Evolutionary conservation across 2,113 vertebrate species (phyloP).

Genomic region (Excalfactoria chinensis): DNA sequence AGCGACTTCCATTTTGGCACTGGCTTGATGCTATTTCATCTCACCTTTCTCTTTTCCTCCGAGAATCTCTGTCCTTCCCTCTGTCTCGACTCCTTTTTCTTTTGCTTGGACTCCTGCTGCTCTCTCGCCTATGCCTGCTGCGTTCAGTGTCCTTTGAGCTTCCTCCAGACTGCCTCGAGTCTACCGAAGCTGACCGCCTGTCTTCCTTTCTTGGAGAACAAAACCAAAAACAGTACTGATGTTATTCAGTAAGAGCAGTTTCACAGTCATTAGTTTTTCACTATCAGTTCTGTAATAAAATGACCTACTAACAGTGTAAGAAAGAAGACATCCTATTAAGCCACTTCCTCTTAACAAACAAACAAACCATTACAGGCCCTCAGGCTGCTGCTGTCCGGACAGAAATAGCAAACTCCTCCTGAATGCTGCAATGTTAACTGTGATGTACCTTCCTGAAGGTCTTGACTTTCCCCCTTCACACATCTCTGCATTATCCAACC

Average conservation of each 20-base stretch:
- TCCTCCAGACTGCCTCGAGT: constrained; percentile 81
- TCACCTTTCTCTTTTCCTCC: constrained; percentile 79
- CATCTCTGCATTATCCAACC: constrained; percentile 60
- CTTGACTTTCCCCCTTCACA: constrained; percentile 67
- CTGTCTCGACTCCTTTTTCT: constrained; percentile 76
- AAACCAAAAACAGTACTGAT: not conserved
- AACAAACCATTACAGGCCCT: not conserved
- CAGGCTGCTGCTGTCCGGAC: not conserved
- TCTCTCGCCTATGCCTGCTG: constrained; percentile 72
- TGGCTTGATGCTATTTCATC: not conserved
- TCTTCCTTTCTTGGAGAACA: constrained; percentile 66
- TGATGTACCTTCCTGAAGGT: constrained; percentile 78
- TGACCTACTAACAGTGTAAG: too few species aligned
- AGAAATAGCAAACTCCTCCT: not conserved
- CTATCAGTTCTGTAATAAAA: too few species aligned
- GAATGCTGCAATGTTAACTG: not conserved
- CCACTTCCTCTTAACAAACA: too few species aligned
- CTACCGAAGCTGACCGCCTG: constrained; percentile 82
- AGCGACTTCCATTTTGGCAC: not conserved
- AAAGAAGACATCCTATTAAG: too few species aligned
- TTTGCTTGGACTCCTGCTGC: constrained; percentile 79
- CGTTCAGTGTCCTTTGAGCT: constrained; percentile 75
- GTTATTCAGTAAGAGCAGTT: not conserved
- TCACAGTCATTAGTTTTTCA: not conserved
- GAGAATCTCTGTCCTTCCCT: constrained; percentile 77